These are phyloP conservation scores for Antedon mediterranea DNA, from an alignment of 53 echinoderm and acorn worm species.

Conservation along the genomic window DNA sequence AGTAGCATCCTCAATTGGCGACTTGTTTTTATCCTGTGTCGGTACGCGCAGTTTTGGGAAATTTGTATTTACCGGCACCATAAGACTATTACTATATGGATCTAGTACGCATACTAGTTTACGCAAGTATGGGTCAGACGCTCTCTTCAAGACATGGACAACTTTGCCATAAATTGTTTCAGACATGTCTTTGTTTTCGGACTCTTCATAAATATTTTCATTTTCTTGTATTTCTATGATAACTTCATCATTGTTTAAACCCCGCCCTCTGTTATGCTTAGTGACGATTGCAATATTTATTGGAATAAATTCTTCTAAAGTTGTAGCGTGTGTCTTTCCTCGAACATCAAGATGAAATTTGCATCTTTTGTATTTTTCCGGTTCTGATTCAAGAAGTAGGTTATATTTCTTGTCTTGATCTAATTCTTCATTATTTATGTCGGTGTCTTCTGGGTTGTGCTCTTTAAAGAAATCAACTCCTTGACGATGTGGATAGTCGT, in stretches of 20 bases:
- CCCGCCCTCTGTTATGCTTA: slow-evolving; percentile 9
- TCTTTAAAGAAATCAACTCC: slow-evolving; percentile 36
- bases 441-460: neutral
- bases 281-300: neutral
- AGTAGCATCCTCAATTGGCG: slow-evolving; percentile 13
- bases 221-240: slow-evolving; percentile 51
- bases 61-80: slow-evolving; percentile 61
- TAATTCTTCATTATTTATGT: neutral
- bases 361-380: slow-evolving; percentile 68
- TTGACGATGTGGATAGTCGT: slow-evolving; percentile 21
- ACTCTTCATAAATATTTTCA: slow-evolving; percentile 27
- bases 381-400: slow-evolving; percentile 23
- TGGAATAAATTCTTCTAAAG: slow-evolving; percentile 23
- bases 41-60: slow-evolving; percentile 44
- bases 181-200: neutral
- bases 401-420: slow-evolving; percentile 32
- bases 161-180: slow-evolving; percentile 49
- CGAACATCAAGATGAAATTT: slow-evolving; percentile 55
- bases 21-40: neutral
- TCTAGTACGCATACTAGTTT: slow-evolving; percentile 75
- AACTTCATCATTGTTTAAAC: slow-evolving; percentile 49
- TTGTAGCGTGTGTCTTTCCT: slow-evolving; percentile 41
- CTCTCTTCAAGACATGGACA: slow-evolving; percentile 40
- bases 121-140: slow-evolving; percentile 31
- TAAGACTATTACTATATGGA: slow-evolving; percentile 46